Evolutionary conservation across 2,797 vertebrate genomes (phyloP).

Genomic region (Moxostoma hubbsi): DNA sequence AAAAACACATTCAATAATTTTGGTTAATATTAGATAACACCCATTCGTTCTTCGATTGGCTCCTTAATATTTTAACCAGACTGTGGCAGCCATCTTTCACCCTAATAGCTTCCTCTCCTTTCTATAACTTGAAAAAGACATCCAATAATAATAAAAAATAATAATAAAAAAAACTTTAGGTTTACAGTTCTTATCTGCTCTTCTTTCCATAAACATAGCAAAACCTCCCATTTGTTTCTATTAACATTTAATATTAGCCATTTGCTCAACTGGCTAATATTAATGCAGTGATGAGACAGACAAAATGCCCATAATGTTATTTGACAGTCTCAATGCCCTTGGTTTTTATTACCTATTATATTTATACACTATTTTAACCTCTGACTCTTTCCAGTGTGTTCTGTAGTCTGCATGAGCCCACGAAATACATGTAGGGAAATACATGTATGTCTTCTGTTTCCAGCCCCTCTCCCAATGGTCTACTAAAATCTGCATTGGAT

Average conservation of each 20-base stretch:
- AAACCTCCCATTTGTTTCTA: conserved; percentile 32
- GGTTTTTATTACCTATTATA: conserved; percentile 55
- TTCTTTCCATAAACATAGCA: conserved; percentile 57
- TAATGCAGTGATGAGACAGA: conserved; percentile 65
- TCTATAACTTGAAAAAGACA: conserved; percentile 45
- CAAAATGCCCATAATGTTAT: conserved; percentile 43
- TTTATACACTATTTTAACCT: conserved; percentile 54
- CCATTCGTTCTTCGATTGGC: too few relatives aligned
- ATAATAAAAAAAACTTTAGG: conserved; percentile 42
- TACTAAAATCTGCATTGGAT: conserved; percentile 73
- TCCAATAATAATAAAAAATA: conserved; percentile 56
- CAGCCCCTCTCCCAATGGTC: conserved; percentile 56
- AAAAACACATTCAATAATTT: too few relatives aligned
- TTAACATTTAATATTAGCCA: conserved; percentile 15
- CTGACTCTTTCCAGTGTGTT: conserved; percentile 31
- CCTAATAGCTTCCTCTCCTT: conserved; percentile 9
- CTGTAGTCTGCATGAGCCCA: conserved; percentile 37
- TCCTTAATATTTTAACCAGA: conserved; percentile 29
- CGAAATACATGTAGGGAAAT: conserved; percentile 45
- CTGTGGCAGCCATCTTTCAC: conserved; percentile 29
- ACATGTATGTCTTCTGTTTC: conserved; percentile 54
- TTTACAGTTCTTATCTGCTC: conserved; percentile 59
- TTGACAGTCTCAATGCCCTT: conserved; percentile 44
- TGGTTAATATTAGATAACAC: too few relatives aligned
- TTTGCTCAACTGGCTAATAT: conserved; percentile 53